These are phyloP conservation scores for Mycogona germanica DNA, from an alignment of 2,888 invertebrate genomes.

Conservation along the genomic window DNA sequence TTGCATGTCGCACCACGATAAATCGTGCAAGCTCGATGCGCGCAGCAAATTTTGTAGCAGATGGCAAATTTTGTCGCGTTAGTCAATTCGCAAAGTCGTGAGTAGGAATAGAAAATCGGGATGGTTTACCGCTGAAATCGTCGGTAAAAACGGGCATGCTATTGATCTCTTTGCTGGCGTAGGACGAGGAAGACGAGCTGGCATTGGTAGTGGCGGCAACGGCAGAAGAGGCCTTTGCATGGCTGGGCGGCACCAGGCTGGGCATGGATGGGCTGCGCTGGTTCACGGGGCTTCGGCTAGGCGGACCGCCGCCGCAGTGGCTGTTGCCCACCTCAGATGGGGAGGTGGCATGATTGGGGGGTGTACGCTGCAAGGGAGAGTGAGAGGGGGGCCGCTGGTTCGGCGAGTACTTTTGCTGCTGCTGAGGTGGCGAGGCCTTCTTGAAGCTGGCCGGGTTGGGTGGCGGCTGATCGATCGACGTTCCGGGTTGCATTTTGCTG, in stretches of 20 bases:
- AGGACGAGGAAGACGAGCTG: too few species aligned
- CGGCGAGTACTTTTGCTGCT: conserved; percentile 20
- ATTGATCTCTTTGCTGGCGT: neutral
- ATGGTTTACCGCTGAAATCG: too few species aligned
- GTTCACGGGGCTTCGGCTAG: conserved; percentile 1
- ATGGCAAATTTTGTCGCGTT: too few species aligned
- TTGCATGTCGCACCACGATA: too few species aligned
- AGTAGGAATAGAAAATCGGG: too few species aligned
- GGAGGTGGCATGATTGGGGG: conserved; percentile 22
- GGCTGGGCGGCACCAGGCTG: conserved; percentile 12
- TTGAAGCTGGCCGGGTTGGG: conserved; percentile 39
- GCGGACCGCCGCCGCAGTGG: too few species aligned
- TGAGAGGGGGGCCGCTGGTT: conserved; percentile 20
- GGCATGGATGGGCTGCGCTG: conserved; percentile 23
- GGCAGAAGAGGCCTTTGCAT: too few species aligned
- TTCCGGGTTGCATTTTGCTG: conserved; percentile 22
- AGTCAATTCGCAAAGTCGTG: too few species aligned
- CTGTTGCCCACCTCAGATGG: conserved; percentile 22
- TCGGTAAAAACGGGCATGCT: too few species aligned
- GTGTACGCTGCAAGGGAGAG: conserved; percentile 53
- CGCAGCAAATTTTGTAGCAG: too few species aligned
- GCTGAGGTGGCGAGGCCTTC: conserved; percentile 43
- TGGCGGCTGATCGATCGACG: conserved; percentile 11
- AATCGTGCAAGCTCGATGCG: too few species aligned
- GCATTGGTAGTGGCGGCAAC: too few species aligned